Conservation (phyloP, 1,140 invertebrate species). For the Diorhabda elongata region DNA sequence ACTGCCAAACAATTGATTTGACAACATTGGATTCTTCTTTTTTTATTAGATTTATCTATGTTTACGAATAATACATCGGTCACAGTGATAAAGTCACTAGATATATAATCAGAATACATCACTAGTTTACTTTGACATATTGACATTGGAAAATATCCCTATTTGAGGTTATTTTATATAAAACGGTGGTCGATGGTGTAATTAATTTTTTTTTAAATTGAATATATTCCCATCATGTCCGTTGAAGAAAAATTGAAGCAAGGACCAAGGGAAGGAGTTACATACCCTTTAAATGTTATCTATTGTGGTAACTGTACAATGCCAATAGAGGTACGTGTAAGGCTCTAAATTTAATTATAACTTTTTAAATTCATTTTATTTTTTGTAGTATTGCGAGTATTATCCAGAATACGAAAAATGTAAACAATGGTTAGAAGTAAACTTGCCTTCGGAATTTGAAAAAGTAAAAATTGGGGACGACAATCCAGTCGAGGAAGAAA, state of each 20-base stretch:
- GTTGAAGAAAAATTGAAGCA: constrained; percentile 37
- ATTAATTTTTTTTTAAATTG: neutral
- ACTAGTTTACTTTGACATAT: no score
- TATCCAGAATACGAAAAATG: constrained; percentile 97
- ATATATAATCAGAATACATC: no score
- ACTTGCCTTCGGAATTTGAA: constrained; percentile 90
- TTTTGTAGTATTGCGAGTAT: constrained; percentile 86
- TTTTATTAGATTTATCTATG: no score
- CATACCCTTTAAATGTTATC: constrained; percentile 81
- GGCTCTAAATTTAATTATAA: neutral
- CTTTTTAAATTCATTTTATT: neutral
- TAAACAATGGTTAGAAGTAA: constrained; percentile 92
- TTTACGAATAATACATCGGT: no score
- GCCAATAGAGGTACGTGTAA: constrained; percentile 73
- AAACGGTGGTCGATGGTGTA: neutral
- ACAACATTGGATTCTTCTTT: no score
- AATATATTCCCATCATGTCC: constrained; percentile 32
- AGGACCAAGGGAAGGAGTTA: constrained; percentile 54
- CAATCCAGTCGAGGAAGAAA: constrained; percentile 79
- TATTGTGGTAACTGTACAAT: constrained; percentile 95
- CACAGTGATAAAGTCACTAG: no score
- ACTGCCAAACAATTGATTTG: no score
- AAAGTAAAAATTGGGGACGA: constrained; percentile 74
- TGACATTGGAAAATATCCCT: neutral
- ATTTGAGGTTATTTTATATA: neutral